Conservation (phyloP, 2,113 vertebrate species). For the Prunella himalayana region DNA sequence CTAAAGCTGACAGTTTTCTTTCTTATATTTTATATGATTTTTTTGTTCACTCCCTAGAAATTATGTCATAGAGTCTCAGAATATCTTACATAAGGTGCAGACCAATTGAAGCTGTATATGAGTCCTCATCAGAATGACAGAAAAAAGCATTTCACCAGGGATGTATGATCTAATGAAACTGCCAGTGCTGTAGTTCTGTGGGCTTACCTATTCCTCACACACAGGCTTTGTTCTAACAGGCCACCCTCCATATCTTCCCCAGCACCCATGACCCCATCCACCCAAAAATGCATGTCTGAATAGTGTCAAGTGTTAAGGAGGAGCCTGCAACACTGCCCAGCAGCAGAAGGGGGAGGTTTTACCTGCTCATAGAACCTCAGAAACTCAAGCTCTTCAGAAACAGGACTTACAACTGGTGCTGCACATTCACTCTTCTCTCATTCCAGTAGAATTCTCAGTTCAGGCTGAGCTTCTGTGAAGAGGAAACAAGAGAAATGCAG, state of each 20-base stretch:
- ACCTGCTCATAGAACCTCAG: neutral
- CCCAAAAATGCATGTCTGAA: neutral
- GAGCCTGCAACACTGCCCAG: neutral
- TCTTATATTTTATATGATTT: neutral
- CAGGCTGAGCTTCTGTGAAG: neutral
- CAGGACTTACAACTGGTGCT: fast-evolving
- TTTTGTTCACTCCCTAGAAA: neutral
- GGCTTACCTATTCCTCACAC: neutral
- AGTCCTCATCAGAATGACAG: neutral
- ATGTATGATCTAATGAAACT: neutral
- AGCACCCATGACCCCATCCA: neutral
- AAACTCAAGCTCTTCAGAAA: neutral
- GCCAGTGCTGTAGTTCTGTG: neutral
- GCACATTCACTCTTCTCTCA: neutral
- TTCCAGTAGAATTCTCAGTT: neutral
- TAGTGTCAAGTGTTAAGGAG: neutral
- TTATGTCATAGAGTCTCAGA: neutral
- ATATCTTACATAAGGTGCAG: neutral
- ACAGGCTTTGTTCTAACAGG: neutral
- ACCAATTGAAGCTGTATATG: neutral
- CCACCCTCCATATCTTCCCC: neutral
- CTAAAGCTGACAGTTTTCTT: neutral
- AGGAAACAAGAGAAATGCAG: neutral
- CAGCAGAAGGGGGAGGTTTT: neutral
- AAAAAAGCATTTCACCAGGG: neutral